Conservation (phyloP, 2,888 invertebrate genomes). For the Rotaria socialis region DNA sequence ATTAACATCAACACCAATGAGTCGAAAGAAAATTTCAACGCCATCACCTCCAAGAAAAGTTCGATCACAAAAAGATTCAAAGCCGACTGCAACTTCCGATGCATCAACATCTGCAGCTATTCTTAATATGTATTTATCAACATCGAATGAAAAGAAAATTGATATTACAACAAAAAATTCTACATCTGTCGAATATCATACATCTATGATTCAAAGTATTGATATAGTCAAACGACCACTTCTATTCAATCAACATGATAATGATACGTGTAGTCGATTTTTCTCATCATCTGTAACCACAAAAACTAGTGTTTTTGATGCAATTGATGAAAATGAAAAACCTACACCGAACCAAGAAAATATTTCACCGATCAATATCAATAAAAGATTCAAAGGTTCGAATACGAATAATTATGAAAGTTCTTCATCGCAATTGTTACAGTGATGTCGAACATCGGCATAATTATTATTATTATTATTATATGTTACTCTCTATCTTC, state of each 20-base stretch:
- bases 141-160: not conserved
- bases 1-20: not conserved
- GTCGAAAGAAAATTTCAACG: not conserved
- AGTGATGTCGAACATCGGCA: no score
- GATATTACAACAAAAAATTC: not conserved
- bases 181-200: not conserved
- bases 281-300: not conserved
- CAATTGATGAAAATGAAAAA: not conserved
- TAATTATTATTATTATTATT: no score
- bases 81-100: not conserved
- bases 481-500: no score
- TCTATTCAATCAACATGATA: not conserved
- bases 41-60: constrained; percentile 3
- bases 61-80: not conserved
- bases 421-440: not conserved
- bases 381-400: not conserved
- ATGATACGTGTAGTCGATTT: constrained; percentile 25
- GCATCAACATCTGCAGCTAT: not conserved
- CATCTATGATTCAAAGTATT: not conserved
- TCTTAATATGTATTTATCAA: not conserved
- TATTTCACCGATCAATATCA: not conserved
- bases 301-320: constrained; percentile 7
- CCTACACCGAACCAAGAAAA: not conserved
- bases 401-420: not conserved
- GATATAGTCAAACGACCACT: not conserved